These are phyloP conservation scores for Subacronicta megacephala DNA, from an alignment of 2,888 invertebrate genomes.

Conservation along the genomic window DNA sequence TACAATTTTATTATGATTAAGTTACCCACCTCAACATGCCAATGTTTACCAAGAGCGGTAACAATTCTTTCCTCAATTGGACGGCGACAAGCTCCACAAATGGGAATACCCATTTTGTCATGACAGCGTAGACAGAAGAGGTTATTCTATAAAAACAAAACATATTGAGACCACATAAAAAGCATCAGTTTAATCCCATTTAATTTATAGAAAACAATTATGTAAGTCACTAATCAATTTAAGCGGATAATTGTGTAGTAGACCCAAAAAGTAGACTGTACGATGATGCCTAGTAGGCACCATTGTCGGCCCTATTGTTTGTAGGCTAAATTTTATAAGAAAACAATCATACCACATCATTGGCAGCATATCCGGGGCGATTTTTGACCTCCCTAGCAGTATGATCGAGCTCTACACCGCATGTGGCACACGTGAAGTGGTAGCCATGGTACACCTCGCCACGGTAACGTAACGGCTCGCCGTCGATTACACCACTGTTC, in stretches of 20 bases:
- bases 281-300: no score
- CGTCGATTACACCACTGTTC: conserved; percentile 95
- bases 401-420: conserved; percentile 97
- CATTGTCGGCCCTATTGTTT: no score
- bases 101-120: conserved; percentile 99
- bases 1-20: no score
- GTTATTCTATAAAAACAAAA: conserved; percentile 92
- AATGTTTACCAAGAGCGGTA: conserved; percentile 99
- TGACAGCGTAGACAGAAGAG: conserved; percentile 99
- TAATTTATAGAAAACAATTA: no score
- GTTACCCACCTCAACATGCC: conserved; percentile 96
- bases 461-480: conserved; percentile 96
- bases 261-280: no score
- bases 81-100: conserved; percentile 99
- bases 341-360: conserved; percentile 92
- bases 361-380: conserved; percentile 96
- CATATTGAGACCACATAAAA: background rate
- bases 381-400: conserved; percentile 98
- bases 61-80: conserved; percentile 99
- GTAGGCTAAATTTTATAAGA: no score
- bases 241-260: no score
- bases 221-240: no score
- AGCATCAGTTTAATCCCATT: no score
- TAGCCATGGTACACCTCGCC: conserved; percentile 99
- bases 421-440: conserved; percentile 99